These are phyloP conservation scores for Drosophila quadrilineata DNA, from an alignment of 1,140 invertebrate genomes.

Conservation along the genomic window DNA sequence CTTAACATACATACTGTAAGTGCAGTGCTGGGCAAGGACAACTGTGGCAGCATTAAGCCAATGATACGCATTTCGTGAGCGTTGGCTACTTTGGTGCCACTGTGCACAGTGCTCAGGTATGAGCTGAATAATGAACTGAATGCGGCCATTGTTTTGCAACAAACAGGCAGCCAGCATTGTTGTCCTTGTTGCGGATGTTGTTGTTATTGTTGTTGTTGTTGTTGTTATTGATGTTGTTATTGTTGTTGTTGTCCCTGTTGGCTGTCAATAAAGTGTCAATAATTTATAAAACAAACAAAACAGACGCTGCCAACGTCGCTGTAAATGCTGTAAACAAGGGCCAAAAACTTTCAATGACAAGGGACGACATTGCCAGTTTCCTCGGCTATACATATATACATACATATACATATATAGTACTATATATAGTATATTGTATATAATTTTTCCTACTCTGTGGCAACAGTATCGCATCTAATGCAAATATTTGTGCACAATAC, in stretches of 20 bases:
- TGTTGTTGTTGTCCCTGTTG: conserved; percentile 28
- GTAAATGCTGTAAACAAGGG: conserved; percentile 56
- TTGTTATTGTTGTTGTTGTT: conserved; percentile 14
- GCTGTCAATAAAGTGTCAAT: conserved; percentile 78
- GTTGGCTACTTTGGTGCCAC: conserved; percentile 43
- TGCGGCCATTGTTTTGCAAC: conserved; percentile 42
- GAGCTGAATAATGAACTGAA: conserved; percentile 54
- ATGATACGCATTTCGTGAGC: neutral
- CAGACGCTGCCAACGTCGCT: conserved; percentile 37
- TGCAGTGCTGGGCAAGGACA: too few relatives aligned
- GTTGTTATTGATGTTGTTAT: conserved; percentile 7
- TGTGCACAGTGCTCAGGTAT: conserved; percentile 53
- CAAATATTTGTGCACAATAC: conserved; percentile 66
- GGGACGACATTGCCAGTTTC: neutral
- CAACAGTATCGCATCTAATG: conserved; percentile 61
- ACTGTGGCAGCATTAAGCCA: conserved; percentile 26
- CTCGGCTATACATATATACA: neutral
- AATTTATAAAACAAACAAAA: conserved; percentile 79
- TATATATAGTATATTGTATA: conserved; percentile 3
- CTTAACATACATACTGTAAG: too few relatives aligned
- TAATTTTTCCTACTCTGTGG: too few relatives aligned
- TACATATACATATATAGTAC: neutral
- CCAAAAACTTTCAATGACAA: neutral
- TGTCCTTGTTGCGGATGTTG: conserved; percentile 25
- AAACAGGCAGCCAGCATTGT: too few relatives aligned